Conservation (phyloP, 2,797 vertebrate genomes). For the Xyrichtys novacula region DNA sequence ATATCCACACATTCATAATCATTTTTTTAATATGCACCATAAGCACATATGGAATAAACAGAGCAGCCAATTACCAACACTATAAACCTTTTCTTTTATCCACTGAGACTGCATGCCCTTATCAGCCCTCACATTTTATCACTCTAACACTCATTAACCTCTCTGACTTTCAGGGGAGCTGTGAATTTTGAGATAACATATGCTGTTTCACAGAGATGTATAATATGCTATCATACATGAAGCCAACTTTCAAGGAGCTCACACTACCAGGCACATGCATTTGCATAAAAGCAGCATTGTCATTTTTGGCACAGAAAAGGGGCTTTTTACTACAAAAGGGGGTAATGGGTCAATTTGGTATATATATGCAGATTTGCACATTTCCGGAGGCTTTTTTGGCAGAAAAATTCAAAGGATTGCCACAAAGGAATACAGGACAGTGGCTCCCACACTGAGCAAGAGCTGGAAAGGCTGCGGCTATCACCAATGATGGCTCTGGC, state of each 20-base stretch:
- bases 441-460: conserved; percentile 17
- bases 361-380: conserved; percentile 25
- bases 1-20: background rate
- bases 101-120: background rate
- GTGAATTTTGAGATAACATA: conserved; percentile 2
- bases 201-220: conserved; percentile 8
- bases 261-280: conserved; percentile 16
- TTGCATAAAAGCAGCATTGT: conserved; percentile 37
- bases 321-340: conserved; percentile 29
- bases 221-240: conserved; percentile 3
- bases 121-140: conserved; percentile 11
- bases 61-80: background rate
- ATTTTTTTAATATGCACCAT: background rate
- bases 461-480: conserved; percentile 11
- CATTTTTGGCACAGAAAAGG: conserved; percentile 19
- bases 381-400: conserved; percentile 18
- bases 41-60: background rate
- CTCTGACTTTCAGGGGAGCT: background rate
- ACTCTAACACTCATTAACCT: conserved; percentile 16
- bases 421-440: conserved; percentile 15
- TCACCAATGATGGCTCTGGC: conserved; percentile 31
- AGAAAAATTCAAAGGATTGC: conserved; percentile 19
- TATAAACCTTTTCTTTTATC: background rate
- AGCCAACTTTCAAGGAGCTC: conserved; percentile 13
- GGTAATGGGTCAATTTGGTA: conserved; percentile 37